Conservation (phyloP, 2,113 vertebrate species). For the Bubo bubo region DNA sequence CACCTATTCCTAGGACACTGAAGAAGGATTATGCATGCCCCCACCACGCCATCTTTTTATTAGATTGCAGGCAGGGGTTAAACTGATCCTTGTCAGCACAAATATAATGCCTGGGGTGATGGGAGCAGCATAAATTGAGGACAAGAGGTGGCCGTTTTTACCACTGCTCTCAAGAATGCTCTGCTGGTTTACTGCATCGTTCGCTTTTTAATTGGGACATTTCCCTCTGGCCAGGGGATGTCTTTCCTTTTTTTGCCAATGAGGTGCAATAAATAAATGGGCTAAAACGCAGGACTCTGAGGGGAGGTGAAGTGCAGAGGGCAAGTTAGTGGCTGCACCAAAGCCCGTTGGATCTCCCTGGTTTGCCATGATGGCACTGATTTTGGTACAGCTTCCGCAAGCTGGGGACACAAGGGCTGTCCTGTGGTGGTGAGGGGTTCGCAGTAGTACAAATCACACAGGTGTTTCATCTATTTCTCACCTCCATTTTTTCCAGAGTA, state of each 20-base stretch:
- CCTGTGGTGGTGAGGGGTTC: rapidly evolving
- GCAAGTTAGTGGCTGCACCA: neutral
- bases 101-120: constrained; percentile 32
- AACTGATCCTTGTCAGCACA: constrained; percentile 61
- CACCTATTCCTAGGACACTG: neutral
- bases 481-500: neutral
- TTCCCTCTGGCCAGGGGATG: neutral
- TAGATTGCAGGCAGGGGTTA: constrained; percentile 61
- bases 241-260: neutral
- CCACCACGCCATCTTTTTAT: constrained; percentile 25
- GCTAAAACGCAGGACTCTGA: neutral
- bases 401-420: neutral
- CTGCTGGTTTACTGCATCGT: constrained; percentile 22
- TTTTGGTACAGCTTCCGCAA: neutral
- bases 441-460: neutral
- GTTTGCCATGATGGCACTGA: neutral
- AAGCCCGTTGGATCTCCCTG: neutral
- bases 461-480: neutral
- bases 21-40: constrained; percentile 33
- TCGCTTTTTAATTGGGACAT: constrained; percentile 43
- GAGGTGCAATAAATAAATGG: constrained; percentile 28
- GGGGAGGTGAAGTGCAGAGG: neutral
- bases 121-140: constrained; percentile 44
- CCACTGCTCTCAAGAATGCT: neutral
- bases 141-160: constrained; percentile 21